These are phyloP conservation scores for Picathartes gymnocephalus DNA, from an alignment of 2,113 vertebrate species.

Conservation along the genomic window DNA sequence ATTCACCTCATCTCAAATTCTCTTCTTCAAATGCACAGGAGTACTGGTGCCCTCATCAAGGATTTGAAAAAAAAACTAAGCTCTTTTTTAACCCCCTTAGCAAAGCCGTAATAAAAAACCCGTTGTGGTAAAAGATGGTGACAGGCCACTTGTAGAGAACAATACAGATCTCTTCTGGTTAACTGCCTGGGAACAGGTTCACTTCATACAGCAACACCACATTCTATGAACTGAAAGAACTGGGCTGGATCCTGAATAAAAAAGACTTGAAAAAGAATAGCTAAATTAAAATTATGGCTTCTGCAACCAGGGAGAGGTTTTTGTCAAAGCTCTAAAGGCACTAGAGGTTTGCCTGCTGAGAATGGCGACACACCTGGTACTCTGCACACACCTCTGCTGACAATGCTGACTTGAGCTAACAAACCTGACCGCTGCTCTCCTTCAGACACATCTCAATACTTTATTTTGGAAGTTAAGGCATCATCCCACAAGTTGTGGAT, in stretches of 20 bases:
- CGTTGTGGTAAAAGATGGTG: not conserved
- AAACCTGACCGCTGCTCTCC: not conserved
- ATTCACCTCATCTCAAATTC: not conserved
- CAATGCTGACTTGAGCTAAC: not conserved
- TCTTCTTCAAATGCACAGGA: not conserved
- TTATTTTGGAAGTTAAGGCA: not conserved
- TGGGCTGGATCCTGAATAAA: not conserved
- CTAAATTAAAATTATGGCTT: not conserved
- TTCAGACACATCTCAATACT: not conserved
- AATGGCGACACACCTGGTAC: fast-evolving
- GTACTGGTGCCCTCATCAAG: not conserved
- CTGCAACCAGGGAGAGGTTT: not conserved
- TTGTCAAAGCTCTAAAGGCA: not conserved
- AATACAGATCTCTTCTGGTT: not conserved
- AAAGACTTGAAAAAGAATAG: not conserved
- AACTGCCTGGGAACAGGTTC: not conserved
- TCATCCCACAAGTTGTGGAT: not conserved
- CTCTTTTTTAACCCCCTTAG: not conserved
- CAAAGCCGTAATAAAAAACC: not conserved
- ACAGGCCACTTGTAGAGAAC: not conserved
- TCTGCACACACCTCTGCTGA: not conserved
- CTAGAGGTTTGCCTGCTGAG: not conserved
- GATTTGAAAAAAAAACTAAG: not conserved
- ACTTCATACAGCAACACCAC: not conserved
- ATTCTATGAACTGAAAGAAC: not conserved